A percentile compares a stretch with the other conserved stretches of the same genome.
Evolutionary conservation across 2,797 vertebrate genomes (phyloP).

Genomic region (Chiloscyllium punctatum): DNA sequence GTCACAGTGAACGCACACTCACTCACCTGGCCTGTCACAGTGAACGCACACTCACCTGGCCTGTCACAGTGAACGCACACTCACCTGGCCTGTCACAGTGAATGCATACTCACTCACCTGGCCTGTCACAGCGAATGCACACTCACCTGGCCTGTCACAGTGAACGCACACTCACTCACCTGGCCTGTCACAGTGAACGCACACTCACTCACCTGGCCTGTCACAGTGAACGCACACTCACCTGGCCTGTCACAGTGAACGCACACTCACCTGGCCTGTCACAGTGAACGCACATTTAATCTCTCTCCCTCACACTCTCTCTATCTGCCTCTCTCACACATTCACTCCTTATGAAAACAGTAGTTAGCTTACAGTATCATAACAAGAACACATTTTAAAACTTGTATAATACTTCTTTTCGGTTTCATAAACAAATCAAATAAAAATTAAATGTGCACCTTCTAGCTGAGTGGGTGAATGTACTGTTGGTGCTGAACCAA

Average conservation of each 20-base stretch:
- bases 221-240: background rate
- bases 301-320: too few species aligned
- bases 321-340: too few species aligned
- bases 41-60: too few species aligned
- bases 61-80: background rate
- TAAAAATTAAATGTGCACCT: background rate
- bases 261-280: background rate
- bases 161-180: too few species aligned
- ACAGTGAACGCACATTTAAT: too few species aligned
- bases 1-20: too few species aligned
- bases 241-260: background rate
- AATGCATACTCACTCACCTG: too few species aligned
- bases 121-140: background rate
- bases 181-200: too few species aligned
- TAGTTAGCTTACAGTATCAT: background rate
- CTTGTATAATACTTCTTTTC: background rate
- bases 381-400: conserved; percentile 25
- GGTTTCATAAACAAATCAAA: background rate
- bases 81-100: background rate
- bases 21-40: background rate
- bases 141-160: background rate
- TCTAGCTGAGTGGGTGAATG: background rate
- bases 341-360: background rate
- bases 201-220: too few species aligned
- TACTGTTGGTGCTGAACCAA: background rate